phyloP scores from a whole-genome alignment of 30 jellyfish, hydroid and myxozoan genomes.

The Nemopilema nomurai region DNA sequence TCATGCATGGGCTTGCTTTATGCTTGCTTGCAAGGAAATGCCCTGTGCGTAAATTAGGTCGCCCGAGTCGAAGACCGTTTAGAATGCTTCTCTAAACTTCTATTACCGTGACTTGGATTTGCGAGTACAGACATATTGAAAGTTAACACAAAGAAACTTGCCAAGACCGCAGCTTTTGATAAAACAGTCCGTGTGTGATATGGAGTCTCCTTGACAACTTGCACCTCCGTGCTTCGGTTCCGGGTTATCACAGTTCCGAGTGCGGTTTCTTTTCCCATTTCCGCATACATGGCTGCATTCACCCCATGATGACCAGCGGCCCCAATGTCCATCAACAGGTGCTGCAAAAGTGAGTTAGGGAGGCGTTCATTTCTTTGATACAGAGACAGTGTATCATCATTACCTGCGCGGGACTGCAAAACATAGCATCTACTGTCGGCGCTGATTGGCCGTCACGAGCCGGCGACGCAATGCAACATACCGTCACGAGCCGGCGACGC shows the following conservation, averaged over 20 bases:
- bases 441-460: too few species aligned
- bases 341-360: constrained; percentile 11
- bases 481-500: too few species aligned
- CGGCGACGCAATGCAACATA: too few species aligned
- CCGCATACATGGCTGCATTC: constrained; percentile 56
- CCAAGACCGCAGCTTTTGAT: constrained; percentile 76
- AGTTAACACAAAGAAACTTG: constrained; percentile 15
- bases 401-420: too few species aligned
- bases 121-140: neutral
- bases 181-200: constrained; percentile 29
- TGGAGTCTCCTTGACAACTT: constrained; percentile 40
- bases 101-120: neutral
- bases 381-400: too few species aligned
- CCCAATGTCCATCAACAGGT: constrained; percentile 84
- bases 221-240: constrained; percentile 61
- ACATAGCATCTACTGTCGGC: too few species aligned
- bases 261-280: constrained; percentile 40
- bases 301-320: constrained; percentile 75
- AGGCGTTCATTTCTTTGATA: neutral
- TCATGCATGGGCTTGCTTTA: neutral
- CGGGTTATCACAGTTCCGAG: constrained; percentile 64
- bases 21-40: too few species aligned
- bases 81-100: too few species aligned
- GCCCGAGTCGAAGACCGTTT: too few species aligned
- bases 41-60: too few species aligned